phyloP scores from a whole-genome alignment of 2,113 vertebrate genomes.

The Nibea albiflora region DNA sequence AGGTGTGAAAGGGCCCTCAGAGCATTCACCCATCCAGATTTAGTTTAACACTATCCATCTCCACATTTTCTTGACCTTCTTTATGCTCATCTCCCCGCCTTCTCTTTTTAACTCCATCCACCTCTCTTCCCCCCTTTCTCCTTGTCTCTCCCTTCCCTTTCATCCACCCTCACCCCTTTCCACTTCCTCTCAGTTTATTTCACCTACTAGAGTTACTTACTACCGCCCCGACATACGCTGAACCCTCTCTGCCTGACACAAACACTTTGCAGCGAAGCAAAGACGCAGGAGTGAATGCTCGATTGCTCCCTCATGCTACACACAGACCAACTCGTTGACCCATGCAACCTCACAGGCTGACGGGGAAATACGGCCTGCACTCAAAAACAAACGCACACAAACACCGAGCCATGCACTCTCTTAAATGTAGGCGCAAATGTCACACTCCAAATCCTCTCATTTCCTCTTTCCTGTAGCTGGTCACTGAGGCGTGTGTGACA shows the following conservation, averaged over 20 bases:
- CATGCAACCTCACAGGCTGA: slow-evolving; percentile 50
- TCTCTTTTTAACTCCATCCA: neutral
- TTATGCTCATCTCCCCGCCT: neutral
- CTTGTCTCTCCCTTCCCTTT: neutral
- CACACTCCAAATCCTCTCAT: slow-evolving; percentile 75
- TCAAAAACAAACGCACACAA: slow-evolving; percentile 30
- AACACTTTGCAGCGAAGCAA: slow-evolving; percentile 55
- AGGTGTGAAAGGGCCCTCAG: neutral
- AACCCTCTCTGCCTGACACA: slow-evolving; percentile 52
- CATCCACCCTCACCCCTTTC: slow-evolving; percentile 1
- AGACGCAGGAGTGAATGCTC: slow-evolving; percentile 50
- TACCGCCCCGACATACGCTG: slow-evolving; percentile 36
- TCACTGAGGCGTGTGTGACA: slow-evolving; percentile 73
- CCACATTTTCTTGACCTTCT: neutral
- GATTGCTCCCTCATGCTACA: slow-evolving; percentile 39
- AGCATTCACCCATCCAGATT: neutral
- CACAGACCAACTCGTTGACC: slow-evolving; percentile 64
- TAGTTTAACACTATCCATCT: neutral
- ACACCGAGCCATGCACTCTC: slow-evolving; percentile 35
- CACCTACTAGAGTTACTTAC: slow-evolving; percentile 47
- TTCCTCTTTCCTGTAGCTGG: slow-evolving; percentile 79
- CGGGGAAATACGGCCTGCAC: slow-evolving; percentile 51
- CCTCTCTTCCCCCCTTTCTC: neutral
- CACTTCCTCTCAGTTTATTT: slow-evolving; percentile 41
- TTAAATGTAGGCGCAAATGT: slow-evolving; percentile 63